Base-by-base conservation (phyloP, 2,888 invertebrate species). In the Strigamia transsilvanica region DNA sequence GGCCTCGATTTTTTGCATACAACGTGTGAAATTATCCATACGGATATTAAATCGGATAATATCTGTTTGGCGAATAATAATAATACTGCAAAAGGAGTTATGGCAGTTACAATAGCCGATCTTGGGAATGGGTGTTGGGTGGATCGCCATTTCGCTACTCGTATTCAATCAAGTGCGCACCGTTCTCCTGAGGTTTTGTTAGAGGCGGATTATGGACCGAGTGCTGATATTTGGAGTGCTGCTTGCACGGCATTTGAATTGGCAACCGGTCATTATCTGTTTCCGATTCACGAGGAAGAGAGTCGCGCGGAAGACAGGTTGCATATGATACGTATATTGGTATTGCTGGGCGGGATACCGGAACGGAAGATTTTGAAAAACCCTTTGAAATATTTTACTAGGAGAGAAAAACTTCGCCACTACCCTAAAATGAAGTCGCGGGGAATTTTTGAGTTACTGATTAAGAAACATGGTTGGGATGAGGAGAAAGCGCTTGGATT, bases 251-350 rank as follows among this genome's bases (percentile, higher is more conserved):
- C 38, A 7, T 38, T 38, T 38, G 38, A 38, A 88, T 89, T 99
- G 86, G 98, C 98, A 15, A 99, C 99, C 27, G 99, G 99, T 82
- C 99, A 99, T 90, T 99, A 99, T 89, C 91, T 99, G 85, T 99
- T 38, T 38, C 38, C 38, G 6, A 9, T 10, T 38, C 38, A 38
- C 10, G 9, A 2, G 2, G 27, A 27, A 27, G 38, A 38, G 6
- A 38, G 10, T 38, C 38, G 38, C 38, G 38, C 1, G 38, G 38
- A 38, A 7, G 38, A 2, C 6, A 7, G 10, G 6, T 9, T 99
- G 89, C 99, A 99, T 87, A 91, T 99, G 87, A 99, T 99, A 83
- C 99, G 99, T 88, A 97, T 99, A 87, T 99, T 99, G 86, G 99
- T 99, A 89, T 91, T 99, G 85, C 91, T 99, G 84, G 99, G 99